Evolutionary conservation across 2,888 invertebrate genomes (phyloP).

Genomic region (Idaea aversata): DNA sequence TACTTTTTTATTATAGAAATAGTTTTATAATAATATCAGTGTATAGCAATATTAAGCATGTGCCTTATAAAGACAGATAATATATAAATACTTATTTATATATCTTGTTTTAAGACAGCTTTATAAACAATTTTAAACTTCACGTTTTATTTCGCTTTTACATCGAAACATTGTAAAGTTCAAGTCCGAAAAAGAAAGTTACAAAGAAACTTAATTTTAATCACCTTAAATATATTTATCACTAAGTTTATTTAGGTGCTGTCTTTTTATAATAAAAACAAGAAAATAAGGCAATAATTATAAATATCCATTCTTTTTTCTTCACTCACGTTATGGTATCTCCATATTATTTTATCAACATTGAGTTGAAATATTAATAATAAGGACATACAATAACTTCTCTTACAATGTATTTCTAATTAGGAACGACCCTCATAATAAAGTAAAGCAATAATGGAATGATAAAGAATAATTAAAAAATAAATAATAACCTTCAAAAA

Average conservation of each 20-base stretch:
- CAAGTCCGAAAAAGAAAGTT: constrained; percentile 12
- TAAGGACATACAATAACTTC: not conserved
- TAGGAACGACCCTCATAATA: constrained; percentile 69
- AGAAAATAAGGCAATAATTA: not conserved
- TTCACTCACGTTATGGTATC: not conserved
- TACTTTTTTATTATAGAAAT: not conserved
- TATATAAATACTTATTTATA: constrained; percentile 72
- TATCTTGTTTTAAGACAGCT: constrained; percentile 67
- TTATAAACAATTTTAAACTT: constrained; percentile 40
- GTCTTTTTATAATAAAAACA: not conserved
- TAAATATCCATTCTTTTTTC: not conserved
- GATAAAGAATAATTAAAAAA: constrained; percentile 51
- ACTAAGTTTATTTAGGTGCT: not conserved
- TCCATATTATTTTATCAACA: not conserved
- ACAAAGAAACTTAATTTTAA: not conserved
- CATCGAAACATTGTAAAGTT: constrained; percentile 69
- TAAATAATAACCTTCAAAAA: constrained; percentile 40
- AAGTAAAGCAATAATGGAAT: constrained; percentile 52
- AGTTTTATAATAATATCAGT: constrained; percentile 11
- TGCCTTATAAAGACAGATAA: constrained; percentile 65
- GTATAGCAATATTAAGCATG: constrained; percentile 44
- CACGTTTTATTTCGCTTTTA: constrained; percentile 58
- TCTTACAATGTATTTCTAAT: constrained; percentile 14
- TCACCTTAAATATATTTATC: not conserved
- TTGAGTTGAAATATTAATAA: not conserved